Conservation (phyloP, 2,797 vertebrate species). For the Etheostoma nigrum region DNA sequence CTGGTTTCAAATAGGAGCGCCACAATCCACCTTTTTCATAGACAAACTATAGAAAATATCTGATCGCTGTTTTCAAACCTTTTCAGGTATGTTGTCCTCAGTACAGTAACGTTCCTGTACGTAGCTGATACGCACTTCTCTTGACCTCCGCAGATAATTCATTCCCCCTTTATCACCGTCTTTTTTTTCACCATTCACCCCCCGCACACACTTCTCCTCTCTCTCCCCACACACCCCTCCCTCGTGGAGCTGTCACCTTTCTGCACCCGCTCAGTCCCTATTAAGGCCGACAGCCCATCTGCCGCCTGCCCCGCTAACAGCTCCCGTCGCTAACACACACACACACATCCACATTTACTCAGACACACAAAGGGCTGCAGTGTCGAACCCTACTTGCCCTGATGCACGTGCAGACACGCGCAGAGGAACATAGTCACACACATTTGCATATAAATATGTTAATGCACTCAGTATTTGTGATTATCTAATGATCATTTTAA, state of each 20-base stretch:
- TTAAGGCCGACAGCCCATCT: conserved; percentile 90
- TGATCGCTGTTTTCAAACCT: neutral
- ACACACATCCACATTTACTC: conserved; percentile 73
- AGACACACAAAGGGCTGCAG: conserved; percentile 66
- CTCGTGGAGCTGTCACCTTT: conserved; percentile 83
- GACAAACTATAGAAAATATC: neutral
- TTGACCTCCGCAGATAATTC: conserved; percentile 67
- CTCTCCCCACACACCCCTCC: conserved; percentile 65
- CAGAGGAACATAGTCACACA: conserved; percentile 31
- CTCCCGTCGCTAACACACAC: conserved; percentile 75
- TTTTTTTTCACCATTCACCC: conserved; percentile 51
- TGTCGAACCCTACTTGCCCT: conserved; percentile 66
- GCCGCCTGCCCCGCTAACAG: conserved; percentile 84
- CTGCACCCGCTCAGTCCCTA: conserved; percentile 85
- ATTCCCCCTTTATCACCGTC: conserved; percentile 71
- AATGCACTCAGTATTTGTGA: conserved; percentile 10
- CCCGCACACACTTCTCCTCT: conserved; percentile 30
- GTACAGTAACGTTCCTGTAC: conserved; percentile 29
- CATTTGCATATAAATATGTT: conserved; percentile 23
- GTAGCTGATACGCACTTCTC: conserved; percentile 61
- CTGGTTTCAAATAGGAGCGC: neutral
- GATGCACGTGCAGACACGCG: conserved; percentile 31
- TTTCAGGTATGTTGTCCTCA: neutral
- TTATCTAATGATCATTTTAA: conserved; percentile 22
- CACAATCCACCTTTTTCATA: neutral